A percentile compares a stretch with the other conserved stretches of the same genome.
Conservation (phyloP, 2,888 invertebrate species). For the Pristionchus maxplancki region DNA sequence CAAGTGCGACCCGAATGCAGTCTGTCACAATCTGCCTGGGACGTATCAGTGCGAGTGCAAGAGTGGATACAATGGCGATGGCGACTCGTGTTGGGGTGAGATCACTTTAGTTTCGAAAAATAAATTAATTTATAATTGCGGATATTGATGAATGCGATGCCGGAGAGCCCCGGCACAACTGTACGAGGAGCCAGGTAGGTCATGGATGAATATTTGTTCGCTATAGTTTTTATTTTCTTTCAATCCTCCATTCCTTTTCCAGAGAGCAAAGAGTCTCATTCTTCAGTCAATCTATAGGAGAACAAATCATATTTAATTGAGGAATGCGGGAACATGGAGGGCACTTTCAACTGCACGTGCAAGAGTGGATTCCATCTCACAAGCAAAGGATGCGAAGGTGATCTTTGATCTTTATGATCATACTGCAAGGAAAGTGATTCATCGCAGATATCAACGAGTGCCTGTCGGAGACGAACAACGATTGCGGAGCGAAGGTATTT, state of each 20-base stretch:
- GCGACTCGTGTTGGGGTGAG: conserved; percentile 36
- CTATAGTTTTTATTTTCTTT: no score
- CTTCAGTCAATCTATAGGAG: no score
- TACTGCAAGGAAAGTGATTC: not conserved
- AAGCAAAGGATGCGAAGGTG: conserved; percentile 49
- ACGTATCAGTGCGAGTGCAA: conserved; percentile 79
- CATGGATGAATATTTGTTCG: no score
- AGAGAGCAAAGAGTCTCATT: no score
- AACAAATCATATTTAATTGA: not conserved
- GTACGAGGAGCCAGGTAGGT: conserved; percentile 51
- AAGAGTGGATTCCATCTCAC: conserved; percentile 27
- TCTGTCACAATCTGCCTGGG: conserved; percentile 63
- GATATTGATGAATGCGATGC: conserved; percentile 50
- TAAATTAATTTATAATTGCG: not conserved
- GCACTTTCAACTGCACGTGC: conserved; percentile 50
- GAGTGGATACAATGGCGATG: conserved; percentile 80
- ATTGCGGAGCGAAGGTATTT: not conserved
- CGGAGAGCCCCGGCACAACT: conserved; percentile 51
- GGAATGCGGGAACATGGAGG: conserved; percentile 47
- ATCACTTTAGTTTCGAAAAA: not conserved
- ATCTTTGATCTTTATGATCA: not conserved
- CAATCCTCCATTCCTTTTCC: no score
- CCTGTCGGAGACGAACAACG: not conserved
- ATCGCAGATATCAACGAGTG: conserved; percentile 51
- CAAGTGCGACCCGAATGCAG: conserved; percentile 65